Evolutionary conservation across 2,113 vertebrate species (phyloP).

Genomic region (Microcebus jonahi): DNA sequence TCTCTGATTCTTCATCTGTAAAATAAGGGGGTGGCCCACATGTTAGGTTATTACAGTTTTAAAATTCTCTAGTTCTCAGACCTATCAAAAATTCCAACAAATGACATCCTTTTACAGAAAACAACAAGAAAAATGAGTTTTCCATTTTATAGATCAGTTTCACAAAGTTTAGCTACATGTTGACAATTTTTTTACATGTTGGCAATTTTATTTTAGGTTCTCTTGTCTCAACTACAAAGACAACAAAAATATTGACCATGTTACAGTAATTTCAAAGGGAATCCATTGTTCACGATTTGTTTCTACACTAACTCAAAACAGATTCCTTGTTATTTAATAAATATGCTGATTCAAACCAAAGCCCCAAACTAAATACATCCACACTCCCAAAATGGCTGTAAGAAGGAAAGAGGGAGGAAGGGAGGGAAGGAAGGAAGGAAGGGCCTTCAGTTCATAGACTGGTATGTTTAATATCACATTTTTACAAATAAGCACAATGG

Average conservation of each 20-base stretch:
- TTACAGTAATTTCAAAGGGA: slow-evolving; percentile 45
- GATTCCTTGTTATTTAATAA: slow-evolving; percentile 64
- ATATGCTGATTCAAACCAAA: slow-evolving; percentile 45
- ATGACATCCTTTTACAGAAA: slow-evolving; percentile 34
- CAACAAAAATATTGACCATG: slow-evolving; percentile 45
- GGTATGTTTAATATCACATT: not conserved
- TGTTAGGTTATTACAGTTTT: slow-evolving; percentile 27
- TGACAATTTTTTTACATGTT: slow-evolving; percentile 43
- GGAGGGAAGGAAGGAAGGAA: not conserved
- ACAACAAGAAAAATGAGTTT: slow-evolving; percentile 26
- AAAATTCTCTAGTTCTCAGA: slow-evolving; percentile 45
- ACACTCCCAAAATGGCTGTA: not conserved
- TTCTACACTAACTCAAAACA: slow-evolving; percentile 61
- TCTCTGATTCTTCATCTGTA: slow-evolving; percentile 42
- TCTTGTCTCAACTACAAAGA: slow-evolving; percentile 54
- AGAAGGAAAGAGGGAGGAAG: not conserved
- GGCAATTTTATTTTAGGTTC: slow-evolving; percentile 53
- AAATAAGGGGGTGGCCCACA: not conserved
- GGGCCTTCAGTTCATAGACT: not conserved
- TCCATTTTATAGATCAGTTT: slow-evolving; percentile 43
- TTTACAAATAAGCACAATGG: slow-evolving; percentile 15
- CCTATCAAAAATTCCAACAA: slow-evolving; percentile 41
- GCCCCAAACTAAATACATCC: slow-evolving; percentile 17
- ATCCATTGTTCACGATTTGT: slow-evolving; percentile 20
- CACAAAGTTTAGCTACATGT: slow-evolving; percentile 8